phyloP scores from a whole-genome alignment of 2,797 vertebrate species.

The Acipenser ruthenus region DNA sequence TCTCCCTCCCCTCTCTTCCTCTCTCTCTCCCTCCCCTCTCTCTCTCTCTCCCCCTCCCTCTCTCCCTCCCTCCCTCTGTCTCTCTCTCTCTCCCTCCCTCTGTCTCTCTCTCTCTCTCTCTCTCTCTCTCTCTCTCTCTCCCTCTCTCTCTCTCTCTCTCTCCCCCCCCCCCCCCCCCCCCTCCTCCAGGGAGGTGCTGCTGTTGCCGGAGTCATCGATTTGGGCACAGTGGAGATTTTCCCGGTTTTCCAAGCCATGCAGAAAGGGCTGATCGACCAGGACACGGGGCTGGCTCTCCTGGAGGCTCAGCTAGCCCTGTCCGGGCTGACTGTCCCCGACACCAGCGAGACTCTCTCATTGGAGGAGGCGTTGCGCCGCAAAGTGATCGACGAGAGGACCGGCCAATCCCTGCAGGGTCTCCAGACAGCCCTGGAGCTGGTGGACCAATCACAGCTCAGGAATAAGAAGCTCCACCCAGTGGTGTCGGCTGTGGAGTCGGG shows the following conservation, averaged over 20 bases:
- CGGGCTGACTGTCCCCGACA: conserved; percentile 72
- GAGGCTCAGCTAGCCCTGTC: conserved; percentile 79
- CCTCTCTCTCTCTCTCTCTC: neutral
- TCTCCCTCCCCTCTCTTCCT: neutral
- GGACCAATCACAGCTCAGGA: conserved; percentile 29
- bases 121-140: conserved; percentile 6
- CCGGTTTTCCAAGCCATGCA: conserved; percentile 82
- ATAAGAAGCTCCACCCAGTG: conserved; percentile 48
- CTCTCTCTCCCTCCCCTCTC: conserved; percentile 2
- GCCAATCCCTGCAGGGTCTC: conserved; percentile 59
- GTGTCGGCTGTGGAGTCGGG: conserved; percentile 62
- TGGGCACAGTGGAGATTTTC: conserved; percentile 89
- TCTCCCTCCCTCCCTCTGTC: neutral
- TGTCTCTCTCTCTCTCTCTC: no score
- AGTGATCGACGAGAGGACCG: conserved; percentile 60
- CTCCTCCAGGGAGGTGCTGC: conserved; percentile 25
- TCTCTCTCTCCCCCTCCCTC: neutral
- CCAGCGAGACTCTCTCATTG: conserved; percentile 61
- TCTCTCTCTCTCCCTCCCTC: no score
- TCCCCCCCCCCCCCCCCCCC: conserved; percentile 4
- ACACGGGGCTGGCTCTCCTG: conserved; percentile 75
- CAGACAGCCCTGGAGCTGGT: conserved; percentile 54
- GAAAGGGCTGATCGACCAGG: conserved; percentile 89
- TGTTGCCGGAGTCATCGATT: conserved; percentile 87
- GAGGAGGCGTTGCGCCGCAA: conserved; percentile 61